Evolutionary conservation across 1,140 invertebrate species (phyloP).

Genomic region (Maniola jurtina): DNA sequence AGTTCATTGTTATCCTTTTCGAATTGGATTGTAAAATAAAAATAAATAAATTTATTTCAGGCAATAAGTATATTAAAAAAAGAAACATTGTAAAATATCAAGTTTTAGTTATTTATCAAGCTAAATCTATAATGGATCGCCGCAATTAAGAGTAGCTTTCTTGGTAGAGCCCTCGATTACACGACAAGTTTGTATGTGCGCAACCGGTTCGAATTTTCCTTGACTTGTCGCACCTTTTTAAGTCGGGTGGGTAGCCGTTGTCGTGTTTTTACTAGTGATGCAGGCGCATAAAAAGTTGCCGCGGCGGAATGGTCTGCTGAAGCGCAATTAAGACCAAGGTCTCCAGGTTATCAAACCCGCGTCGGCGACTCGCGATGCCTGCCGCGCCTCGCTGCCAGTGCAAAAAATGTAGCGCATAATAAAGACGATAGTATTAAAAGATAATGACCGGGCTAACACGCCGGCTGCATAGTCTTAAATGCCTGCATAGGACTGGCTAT

Average conservation of each 20-base stretch:
- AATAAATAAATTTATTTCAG: too few species aligned
- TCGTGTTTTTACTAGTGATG: slow-evolving; percentile 75
- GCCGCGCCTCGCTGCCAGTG: slow-evolving; percentile 65
- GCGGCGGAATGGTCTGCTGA: slow-evolving; percentile 71
- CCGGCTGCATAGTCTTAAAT: slow-evolving; percentile 68
- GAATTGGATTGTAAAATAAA: not conserved
- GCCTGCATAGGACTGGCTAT: slow-evolving; percentile 42
- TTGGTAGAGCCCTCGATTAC: slow-evolving; percentile 58
- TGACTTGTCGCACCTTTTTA: slow-evolving; percentile 57
- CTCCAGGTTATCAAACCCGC: slow-evolving; percentile 76
- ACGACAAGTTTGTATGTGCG: slow-evolving; percentile 45
- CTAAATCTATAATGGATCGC: slow-evolving; percentile 47
- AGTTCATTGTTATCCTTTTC: too few species aligned
- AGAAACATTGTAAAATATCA: slow-evolving; percentile 27
- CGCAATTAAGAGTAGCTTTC: slow-evolving; percentile 26
- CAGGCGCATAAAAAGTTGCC: slow-evolving; percentile 76
- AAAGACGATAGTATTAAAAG: slow-evolving; percentile 76
- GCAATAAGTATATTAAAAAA: not conserved
- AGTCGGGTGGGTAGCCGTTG: slow-evolving; percentile 59
- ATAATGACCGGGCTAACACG: slow-evolving; percentile 71
- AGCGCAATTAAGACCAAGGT: slow-evolving; percentile 78
- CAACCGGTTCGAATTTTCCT: slow-evolving; percentile 44
- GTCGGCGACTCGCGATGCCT: slow-evolving; percentile 57
- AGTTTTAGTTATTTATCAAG: slow-evolving; percentile 39
- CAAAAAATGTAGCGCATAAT: slow-evolving; percentile 77